phyloP scores from a whole-genome alignment of 1,140 invertebrate genomes.

The Neuroterus valhalla region DNA sequence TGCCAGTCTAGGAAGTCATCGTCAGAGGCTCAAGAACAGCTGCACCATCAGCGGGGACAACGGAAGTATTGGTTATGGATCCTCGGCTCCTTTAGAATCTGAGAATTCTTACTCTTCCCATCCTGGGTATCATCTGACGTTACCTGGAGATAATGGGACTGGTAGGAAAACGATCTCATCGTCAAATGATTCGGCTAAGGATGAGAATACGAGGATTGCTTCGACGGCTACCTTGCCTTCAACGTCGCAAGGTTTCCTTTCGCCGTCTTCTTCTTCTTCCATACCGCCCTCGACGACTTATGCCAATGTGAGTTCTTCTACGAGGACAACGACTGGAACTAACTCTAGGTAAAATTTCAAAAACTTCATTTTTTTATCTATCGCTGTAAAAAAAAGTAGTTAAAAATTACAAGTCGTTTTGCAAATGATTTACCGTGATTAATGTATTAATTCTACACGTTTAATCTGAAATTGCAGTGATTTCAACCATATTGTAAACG shows the following conservation, averaged over 20 bases:
- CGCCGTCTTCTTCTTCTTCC: slow-evolving; percentile 18
- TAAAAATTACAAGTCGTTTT: too few species aligned
- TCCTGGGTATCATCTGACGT: slow-evolving; percentile 38
- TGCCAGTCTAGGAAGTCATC: slow-evolving; percentile 6
- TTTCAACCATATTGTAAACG: too few species aligned
- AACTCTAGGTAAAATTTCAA: slow-evolving; percentile 3
- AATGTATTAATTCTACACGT: too few species aligned
- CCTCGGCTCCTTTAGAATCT: slow-evolving; percentile 40
- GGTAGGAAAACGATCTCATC: not conserved
- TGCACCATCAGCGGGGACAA: slow-evolving; percentile 37
- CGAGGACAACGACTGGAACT: slow-evolving; percentile 1
- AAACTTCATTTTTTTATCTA: too few species aligned
- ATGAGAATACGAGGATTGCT: slow-evolving; percentile 26
- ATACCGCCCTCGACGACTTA: slow-evolving; percentile 4
- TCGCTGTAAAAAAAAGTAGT: too few species aligned
- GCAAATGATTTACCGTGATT: too few species aligned
- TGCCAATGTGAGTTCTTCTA: not conserved
- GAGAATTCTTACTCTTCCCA: slow-evolving; percentile 51
- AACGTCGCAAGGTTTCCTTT: slow-evolving; percentile 13
- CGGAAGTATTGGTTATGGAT: slow-evolving; percentile 44
- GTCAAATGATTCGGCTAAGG: slow-evolving; percentile 34
- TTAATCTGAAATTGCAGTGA: too few species aligned
- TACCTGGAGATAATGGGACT: not conserved
- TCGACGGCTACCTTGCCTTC: slow-evolving; percentile 9
- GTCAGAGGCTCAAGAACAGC: slow-evolving; percentile 32